Evolutionary conservation across 2,797 vertebrate species (phyloP), one percentile per base, ranked within the genome.

Genomic region (Parauchenoglanis punctatus): DNA sequence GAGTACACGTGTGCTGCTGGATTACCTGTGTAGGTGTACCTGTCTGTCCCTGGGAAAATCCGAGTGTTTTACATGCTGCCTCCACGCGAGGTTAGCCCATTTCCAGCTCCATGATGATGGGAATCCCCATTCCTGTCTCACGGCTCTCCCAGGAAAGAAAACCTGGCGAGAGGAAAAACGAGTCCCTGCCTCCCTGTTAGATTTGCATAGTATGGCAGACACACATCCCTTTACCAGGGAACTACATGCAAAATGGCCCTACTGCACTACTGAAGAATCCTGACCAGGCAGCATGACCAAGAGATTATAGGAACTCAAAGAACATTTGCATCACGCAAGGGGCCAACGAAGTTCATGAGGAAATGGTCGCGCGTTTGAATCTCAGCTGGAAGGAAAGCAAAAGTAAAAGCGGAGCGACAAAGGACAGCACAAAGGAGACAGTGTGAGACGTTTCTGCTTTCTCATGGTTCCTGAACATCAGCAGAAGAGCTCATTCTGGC

Each of bases 31-130:
- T 72, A n/a, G 80, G 83, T 82, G 56, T 18, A 82, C 84, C 88
- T 86, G 65, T 52, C 12, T 87, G 75, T 81, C 31, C 70, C n/a
- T 90, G 89, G 95, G 96, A 90, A 95, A 96, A 59, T 94, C 93
- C 94, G 90, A 72, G 78, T 87, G 52, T 93, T 95, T 96, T 93
- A 94, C 94, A 95, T 95, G 85, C 91, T 49, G 88, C 90, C 54
- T 40, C n/a, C 85, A 84, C 81, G 1, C 23, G 87, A 85, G 89
- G 88, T 73, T 77, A 90, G 87, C 88, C 91, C 87, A 83, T 61
- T 35, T 40, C 85, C 63, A 40, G 67, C 58, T 67, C 81, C 91
- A 73, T 88, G 58, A 56, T 70, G 84, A 28, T 75, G 82, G 76
- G 95, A 91, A 93, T 93, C 87, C 89, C 94, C 94, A 91, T 85